phyloP scores from a whole-genome alignment of 2,797 vertebrate genomes.

The Acrossocheilus fasciatus region DNA sequence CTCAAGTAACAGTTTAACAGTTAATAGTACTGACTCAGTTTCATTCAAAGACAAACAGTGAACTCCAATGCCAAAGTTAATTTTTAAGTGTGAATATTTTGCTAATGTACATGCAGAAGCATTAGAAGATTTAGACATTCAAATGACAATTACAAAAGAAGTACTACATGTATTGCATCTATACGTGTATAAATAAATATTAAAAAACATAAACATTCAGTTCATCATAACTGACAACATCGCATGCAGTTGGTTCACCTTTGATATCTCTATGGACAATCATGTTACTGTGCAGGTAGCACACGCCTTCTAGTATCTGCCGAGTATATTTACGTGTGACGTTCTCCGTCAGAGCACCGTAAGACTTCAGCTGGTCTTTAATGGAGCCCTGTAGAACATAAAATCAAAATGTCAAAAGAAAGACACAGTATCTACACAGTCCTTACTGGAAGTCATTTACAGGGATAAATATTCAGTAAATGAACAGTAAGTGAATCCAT shows the following conservation, averaged over 20 bases:
- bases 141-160: background rate
- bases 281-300: conserved; percentile 99
- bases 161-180: background rate
- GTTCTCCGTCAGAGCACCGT: conserved; percentile 96
- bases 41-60: background rate
- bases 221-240: background rate
- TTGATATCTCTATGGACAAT: conserved; percentile 99
- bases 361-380: conserved; percentile 97
- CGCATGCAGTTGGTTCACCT: conserved; percentile 79
- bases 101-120: background rate
- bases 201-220: background rate
- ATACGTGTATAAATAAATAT: background rate
- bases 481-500: conserved; percentile 3
- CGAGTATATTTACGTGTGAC: conserved; percentile 97
- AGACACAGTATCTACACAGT: background rate
- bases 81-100: background rate
- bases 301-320: conserved; percentile 97
- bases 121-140: background rate
- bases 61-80: background rate
- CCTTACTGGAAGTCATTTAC: background rate
- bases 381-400: conserved; percentile 85
- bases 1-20: background rate
- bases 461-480: background rate
- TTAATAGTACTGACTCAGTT: background rate
- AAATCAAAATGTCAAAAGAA: background rate